Conservation (phyloP, 37 sponge, comb jelly and placozoan genomes). For the Diacarnus erythraeanus region DNA sequence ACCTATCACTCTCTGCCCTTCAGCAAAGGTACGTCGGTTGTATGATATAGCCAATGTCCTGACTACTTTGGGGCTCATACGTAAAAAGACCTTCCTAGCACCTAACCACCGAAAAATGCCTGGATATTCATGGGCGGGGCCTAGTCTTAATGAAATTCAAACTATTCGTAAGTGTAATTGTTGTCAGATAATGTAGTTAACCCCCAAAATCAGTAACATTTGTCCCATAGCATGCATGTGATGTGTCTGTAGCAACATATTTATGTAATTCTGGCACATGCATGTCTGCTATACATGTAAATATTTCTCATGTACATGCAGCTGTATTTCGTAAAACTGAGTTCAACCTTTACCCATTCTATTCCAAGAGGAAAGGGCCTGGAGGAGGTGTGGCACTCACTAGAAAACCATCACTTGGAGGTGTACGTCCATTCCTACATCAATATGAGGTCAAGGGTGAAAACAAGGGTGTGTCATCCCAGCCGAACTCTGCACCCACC, state of each 20-base stretch:
- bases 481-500: conserved; percentile 30
- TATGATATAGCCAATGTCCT: conserved; percentile 94
- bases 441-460: conserved; percentile 62
- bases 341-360: conserved; percentile 18
- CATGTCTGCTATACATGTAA: background rate
- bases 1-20: background rate
- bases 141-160: conserved; percentile 53
- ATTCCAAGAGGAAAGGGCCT: conserved; percentile 30
- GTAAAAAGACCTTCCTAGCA: conserved; percentile 73
- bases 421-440: conserved; percentile 49
- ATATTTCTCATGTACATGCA: background rate
- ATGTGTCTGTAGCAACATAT: background rate
- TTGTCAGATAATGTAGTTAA: background rate
- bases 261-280: too few relatives aligned
- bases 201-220: background rate
- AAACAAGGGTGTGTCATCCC: background rate
- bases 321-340: conserved; percentile 63
- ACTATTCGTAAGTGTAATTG: conserved; percentile 41
- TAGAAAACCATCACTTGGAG: conserved; percentile 37
- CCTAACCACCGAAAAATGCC: conserved; percentile 78
- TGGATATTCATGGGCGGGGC: conserved; percentile 83
- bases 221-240: too few relatives aligned
- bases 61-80: conserved; percentile 78
- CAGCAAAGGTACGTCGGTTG: conserved; percentile 91
- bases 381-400: background rate